Base-by-base conservation (phyloP, 2,888 invertebrate genomes). In the Drosophila lutescens region DNA sequence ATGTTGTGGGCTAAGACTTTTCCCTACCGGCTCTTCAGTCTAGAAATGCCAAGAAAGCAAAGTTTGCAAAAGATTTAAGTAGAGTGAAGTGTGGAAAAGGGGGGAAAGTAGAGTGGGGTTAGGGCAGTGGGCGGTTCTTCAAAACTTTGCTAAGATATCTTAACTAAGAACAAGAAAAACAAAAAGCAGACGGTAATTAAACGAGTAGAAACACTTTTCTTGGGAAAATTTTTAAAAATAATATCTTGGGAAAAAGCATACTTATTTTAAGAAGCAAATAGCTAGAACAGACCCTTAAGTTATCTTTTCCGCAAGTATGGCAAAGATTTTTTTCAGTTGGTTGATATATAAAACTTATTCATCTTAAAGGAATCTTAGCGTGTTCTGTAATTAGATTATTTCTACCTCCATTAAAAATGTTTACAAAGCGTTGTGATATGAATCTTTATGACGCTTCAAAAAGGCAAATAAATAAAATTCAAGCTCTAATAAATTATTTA, bases 1-100 rank as follows among this genome's bases (percentile, higher is more conserved):
- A 72, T 84, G 82, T 70, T 74, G 54, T 74, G 68, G 71, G 87
- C 79, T 65, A 58, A 72, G 61, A 71, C 43, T 67, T 34, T 70
- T 34, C 53, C 49, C 46, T 6, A 10, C 46, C 30, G 30, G 30
- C 10, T 47, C 67, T 46, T 32, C 23, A 54, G 30, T 38, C 51
- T 38, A 44, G 53, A 50, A 68, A 58, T 68, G 69, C 70, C 70
- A 70, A 40, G 62, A 57, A 72, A 71, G 56, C 53, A 54, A 63
- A 57, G 56, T 63, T 51, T 63, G 56, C 63, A 44, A 72, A 54
- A 66, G 66, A 65, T 66, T 65, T 65, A 34, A 34, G 49, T 49
- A 17, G 1, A 30, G 10, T 12, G 26, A 13, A 12, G 30, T 32
- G n/a, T n/a, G 34, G n/a, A 43, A 41, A 8, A 15, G 59, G 12